Conservation (phyloP, 2,888 invertebrate genomes). For the Zygothrica quintamaculata region DNA sequence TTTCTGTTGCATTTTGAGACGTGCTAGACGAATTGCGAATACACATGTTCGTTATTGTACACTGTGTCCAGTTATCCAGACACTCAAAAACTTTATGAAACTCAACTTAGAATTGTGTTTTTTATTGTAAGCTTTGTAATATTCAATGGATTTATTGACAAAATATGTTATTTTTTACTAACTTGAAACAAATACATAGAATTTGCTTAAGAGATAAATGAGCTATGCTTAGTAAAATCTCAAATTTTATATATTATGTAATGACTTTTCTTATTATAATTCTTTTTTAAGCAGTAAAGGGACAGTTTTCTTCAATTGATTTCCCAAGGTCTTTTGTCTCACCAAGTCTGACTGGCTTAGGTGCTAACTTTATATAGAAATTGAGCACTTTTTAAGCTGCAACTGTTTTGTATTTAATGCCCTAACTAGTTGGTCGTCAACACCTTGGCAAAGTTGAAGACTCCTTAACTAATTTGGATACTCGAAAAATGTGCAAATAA, state of each 20-base stretch:
- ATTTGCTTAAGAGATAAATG: too few species aligned
- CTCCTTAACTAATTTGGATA: slow-evolving; percentile 61
- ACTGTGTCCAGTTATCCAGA: slow-evolving; percentile 19
- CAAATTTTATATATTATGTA: too few species aligned
- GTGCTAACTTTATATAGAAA: background rate
- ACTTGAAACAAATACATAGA: too few species aligned
- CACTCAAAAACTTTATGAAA: slow-evolving; percentile 8
- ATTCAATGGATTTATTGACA: too few species aligned
- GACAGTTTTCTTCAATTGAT: too few species aligned
- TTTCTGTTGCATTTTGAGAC: slow-evolving; percentile 21
- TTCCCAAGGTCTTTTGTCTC: too few species aligned
- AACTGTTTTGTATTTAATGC: slow-evolving; percentile 62
- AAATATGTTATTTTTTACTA: too few species aligned
- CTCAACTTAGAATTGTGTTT: background rate
- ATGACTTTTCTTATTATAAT: too few species aligned
- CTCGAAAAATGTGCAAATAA: slow-evolving; percentile 64
- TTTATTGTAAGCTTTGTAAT: too few species aligned
- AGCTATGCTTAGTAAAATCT: too few species aligned
- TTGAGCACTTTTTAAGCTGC: slow-evolving; percentile 4
- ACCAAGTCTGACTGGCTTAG: too few species aligned
- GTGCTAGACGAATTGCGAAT: slow-evolving; percentile 44
- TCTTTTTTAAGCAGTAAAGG: too few species aligned
- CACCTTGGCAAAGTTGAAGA: slow-evolving; percentile 58
- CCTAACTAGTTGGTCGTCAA: slow-evolving; percentile 63
- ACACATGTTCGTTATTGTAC: slow-evolving; percentile 39